A percentile compares a stretch with the other conserved stretches of the same genome.
These are phyloP conservation scores for Cynopterus brachyotis DNA, from an alignment of 2,113 vertebrate genomes.

Conservation along the genomic window DNA sequence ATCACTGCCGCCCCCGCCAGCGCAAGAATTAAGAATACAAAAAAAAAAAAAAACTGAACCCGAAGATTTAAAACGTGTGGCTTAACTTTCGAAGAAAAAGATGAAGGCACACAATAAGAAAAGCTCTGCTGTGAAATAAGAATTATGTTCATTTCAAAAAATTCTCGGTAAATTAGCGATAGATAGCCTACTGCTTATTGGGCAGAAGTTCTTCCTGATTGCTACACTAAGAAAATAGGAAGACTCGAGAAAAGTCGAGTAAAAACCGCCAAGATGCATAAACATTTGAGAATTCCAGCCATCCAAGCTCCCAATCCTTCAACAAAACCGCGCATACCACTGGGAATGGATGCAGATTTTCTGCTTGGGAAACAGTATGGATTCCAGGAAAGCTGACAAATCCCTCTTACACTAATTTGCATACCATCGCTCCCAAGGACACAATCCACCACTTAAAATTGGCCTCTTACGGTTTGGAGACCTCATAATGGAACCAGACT, in stretches of 20 bases:
- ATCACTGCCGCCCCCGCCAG: neutral
- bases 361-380: neutral
- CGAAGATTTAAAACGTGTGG: neutral
- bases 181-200: neutral
- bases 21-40: neutral
- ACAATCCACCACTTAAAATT: neutral
- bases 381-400: neutral
- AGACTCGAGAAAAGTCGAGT: neutral
- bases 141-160: conserved; percentile 36
- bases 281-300: neutral
- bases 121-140: neutral
- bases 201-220: neutral
- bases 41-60: neutral
- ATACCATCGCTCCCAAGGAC: neutral
- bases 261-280: neutral
- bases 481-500: neutral
- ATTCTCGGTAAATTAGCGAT: neutral
- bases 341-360: neutral
- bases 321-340: neutral
- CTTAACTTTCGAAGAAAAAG: conserved; percentile 5
- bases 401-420: neutral
- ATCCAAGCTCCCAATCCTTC: neutral
- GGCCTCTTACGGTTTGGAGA: neutral
- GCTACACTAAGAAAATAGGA: neutral
- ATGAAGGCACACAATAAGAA: neutral